Percentiles rank a stretch among this genome's conserved stretches.
Conservation (phyloP, 2,113 vertebrate genomes). For the Passer montanus region DNA sequence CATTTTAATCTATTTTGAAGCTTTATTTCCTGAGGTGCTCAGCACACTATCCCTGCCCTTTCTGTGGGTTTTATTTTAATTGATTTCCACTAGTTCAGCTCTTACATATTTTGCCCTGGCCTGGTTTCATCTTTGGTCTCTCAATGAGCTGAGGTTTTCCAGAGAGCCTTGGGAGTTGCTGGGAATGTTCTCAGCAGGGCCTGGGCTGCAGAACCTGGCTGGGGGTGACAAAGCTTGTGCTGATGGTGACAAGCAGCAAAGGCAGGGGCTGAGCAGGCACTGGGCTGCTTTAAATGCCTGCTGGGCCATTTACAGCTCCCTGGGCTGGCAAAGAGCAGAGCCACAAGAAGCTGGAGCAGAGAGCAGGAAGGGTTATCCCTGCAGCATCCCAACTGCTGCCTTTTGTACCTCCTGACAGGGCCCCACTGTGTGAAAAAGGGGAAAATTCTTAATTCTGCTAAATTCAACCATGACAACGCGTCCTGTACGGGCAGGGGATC, state of each 20-base stretch:
- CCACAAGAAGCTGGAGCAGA: background rate
- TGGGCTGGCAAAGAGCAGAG: background rate
- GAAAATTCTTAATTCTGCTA: background rate
- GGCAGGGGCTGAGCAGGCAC: background rate
- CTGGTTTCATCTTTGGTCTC: background rate
- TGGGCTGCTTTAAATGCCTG: background rate
- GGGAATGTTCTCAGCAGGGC: background rate
- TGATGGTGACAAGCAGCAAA: background rate
- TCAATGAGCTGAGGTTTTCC: background rate
- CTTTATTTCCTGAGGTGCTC: conserved; percentile 17
- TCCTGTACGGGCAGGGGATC: background rate
- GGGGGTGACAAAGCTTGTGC: background rate
- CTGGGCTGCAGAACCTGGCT: background rate
- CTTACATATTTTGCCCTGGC: background rate
- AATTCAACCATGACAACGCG: background rate
- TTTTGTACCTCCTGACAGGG: background rate
- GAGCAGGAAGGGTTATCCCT: background rate
- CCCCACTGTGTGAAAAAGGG: background rate
- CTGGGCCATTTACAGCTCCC: background rate
- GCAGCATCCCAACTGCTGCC: background rate
- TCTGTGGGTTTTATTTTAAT: background rate
- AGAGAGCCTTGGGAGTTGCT: background rate
- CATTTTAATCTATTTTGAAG: background rate
- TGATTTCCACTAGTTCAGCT: background rate
- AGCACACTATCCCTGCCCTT: background rate